Conservation (phyloP, 2,113 vertebrate genomes). For the Kryptolebias marmoratus region DNA sequence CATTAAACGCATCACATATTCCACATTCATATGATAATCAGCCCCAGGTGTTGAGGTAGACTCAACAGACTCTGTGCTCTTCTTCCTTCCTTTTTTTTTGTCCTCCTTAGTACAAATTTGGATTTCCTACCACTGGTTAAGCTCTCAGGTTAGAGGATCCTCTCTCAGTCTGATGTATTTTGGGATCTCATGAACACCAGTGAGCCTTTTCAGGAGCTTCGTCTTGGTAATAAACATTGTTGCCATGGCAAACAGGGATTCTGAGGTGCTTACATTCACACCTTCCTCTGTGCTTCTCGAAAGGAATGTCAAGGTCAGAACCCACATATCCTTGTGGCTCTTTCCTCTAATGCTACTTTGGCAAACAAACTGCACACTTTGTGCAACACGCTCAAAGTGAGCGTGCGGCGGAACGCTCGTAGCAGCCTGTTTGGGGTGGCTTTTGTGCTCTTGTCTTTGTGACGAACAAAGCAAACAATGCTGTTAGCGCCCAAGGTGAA, state of each 20-base stretch:
- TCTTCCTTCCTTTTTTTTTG: background rate
- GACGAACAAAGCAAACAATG: slow-evolving; percentile 17
- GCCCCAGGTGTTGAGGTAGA: background rate
- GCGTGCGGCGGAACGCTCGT: background rate
- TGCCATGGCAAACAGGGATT: background rate
- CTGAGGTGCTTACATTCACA: too few relatives aligned
- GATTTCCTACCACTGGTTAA: background rate
- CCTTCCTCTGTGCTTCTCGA: too few relatives aligned
- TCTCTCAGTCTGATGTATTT: background rate
- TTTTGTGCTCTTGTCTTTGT: slow-evolving; percentile 8
- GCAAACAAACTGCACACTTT: background rate
- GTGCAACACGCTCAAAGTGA: background rate
- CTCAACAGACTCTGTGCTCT: background rate
- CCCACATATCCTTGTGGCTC: too few relatives aligned
- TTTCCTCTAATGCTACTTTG: too few relatives aligned
- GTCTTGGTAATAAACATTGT: background rate
- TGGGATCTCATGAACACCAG: background rate
- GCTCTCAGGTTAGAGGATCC: fast-evolving
- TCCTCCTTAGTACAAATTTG: background rate
- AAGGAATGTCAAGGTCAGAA: too few relatives aligned
- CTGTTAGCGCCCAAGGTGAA: background rate
- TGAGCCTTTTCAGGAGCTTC: background rate
- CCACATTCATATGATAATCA: slow-evolving; percentile 9
- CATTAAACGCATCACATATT: background rate
- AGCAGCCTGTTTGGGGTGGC: background rate